Evolutionary conservation across 1,140 invertebrate species (phyloP), one percentile per base, ranked within the genome.

Genomic region (Tribolium castaneum): DNA sequence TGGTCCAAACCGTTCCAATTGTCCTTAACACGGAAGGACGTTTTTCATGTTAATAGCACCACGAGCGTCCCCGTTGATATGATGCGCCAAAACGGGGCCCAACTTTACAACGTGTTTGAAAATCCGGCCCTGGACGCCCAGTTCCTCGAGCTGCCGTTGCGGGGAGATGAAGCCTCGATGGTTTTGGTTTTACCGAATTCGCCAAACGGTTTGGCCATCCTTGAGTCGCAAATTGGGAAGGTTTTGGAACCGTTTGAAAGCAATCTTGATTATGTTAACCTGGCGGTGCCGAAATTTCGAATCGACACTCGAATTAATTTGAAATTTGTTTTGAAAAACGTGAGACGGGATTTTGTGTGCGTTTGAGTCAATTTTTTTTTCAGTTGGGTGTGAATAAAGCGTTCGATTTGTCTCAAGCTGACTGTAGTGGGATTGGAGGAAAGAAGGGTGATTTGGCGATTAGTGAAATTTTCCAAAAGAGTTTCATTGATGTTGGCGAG

Each of bases 211-310:
- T 88, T 87, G 50, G 51, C 13, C 3, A 78, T 81, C 5, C 77
- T 86, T 22, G 85, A 87, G 82, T 35, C 80, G 16, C 84, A 86
- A 77, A 30, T 85, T 12, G 62, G 66, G 0, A 77, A 80, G 12
- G 74, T 78, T 6, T 82, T 84, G 76, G 70, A 85, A 25, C 83
- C 75, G 54, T 25, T 52, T 62, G 19, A 10, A 16, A 59, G n/a
- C 81, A 85, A 16, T 10, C 39, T 10, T 9, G 7, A 9, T 10
- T 45, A 7, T n/a, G 84, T 87, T 5, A 54, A 81, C n/a, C 72
- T 87, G 1, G 74, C 75, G 56, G 84, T 95, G 76, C 94, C 94
- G 0, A 93, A 91, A 83, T 95, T 95, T 82, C 93, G 92, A 83
- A 87, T 94, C 51, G 92, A 94, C 83, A 87, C 89, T 22, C 89